phyloP scores from a whole-genome alignment of 2,888 invertebrate species.

The Microctonus hyperodae region DNA sequence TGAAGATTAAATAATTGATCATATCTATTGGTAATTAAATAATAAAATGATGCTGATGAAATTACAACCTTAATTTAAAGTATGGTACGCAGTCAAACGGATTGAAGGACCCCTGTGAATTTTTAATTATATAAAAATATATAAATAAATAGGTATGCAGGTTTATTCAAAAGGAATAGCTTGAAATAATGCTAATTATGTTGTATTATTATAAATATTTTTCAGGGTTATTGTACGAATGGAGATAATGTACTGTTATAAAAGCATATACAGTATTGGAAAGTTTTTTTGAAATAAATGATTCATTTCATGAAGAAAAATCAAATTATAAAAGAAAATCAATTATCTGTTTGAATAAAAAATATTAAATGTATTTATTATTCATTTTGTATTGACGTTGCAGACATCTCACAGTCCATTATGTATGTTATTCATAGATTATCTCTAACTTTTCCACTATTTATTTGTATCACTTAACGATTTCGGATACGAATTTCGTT shows the following conservation, averaged over 20 bases:
- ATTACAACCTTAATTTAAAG: no score
- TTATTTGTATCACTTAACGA: constrained; percentile 20
- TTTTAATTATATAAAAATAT: constrained; percentile 54
- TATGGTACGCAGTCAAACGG: no score
- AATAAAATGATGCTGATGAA: no score
- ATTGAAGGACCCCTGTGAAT: constrained; percentile 54
- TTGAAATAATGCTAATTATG: constrained; percentile 60
- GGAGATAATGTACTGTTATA: constrained; percentile 59
- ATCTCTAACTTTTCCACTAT: constrained; percentile 2
- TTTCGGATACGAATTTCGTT: constrained; percentile 75
- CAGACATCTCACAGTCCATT: constrained; percentile 77
- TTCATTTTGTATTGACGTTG: no score
- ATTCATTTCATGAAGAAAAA: constrained; percentile 34
- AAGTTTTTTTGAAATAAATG: constrained; percentile 34
- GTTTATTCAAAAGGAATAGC: constrained; percentile 37
- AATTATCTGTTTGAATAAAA: no score
- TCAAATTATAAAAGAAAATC: constrained; percentile 51
- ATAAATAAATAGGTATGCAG: no score
- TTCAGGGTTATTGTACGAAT: constrained; percentile 42
- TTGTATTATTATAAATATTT: constrained; percentile 59
- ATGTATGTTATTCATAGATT: constrained; percentile 42
- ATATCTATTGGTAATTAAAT: no score
- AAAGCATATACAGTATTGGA: constrained; percentile 54
- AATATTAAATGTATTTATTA: no score
- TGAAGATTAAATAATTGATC: no score